Evolutionary conservation across 2,113 vertebrate species (phyloP), one percentile per base, ranked within the genome.

Genomic region (Antidorcas marsupialis): DNA sequence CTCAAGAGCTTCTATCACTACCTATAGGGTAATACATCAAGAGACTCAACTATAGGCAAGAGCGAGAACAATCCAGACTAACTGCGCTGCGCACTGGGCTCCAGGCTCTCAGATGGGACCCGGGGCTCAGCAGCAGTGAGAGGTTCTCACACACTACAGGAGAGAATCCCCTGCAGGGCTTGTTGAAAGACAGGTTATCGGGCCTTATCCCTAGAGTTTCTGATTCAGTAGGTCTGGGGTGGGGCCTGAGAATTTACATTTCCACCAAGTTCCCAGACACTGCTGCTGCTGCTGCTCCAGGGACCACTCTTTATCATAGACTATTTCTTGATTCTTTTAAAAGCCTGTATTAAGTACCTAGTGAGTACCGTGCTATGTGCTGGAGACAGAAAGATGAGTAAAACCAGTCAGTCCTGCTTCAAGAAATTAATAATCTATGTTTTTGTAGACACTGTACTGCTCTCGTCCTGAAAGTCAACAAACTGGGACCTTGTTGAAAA

Each of bases 401-500:
- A 74, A 86, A 87, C 8, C 17, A 9, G 36, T 62, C 53, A 93
- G 45, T 67, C 30, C 23, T 43, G 45, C 79, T 95, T 90, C 23
- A 62, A 98, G 47, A 94, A 87, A 96, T 28, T 28, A 27, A 53
- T 60, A 15, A 71, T 47, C 74, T 91, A 28, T 33, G 78, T 84
- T 82, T 96, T 47, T 59, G 17, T 30, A 89, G 83, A 71, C 55
- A 87, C 0, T 57, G 62, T 87, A 87, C 87, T 84, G 55, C 50
- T 57, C n/a, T 30, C 59, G 25, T 89, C 36, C 83, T 64, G 88
- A 83, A 95, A 76, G 12, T 52, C 91, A 97, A 94, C n/a, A 27
- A 53, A 93, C 91, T 71, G 97, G 89, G 91, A 83, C 67, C 71
- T 92, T 86, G 86, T 10, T 94, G 89, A 95, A 97, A 89, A 86